Percentiles rank a stretch among this genome's conserved stretches.
Conservation (phyloP, 1,140 invertebrate genomes). For the Geopemphigus sp. region DNA sequence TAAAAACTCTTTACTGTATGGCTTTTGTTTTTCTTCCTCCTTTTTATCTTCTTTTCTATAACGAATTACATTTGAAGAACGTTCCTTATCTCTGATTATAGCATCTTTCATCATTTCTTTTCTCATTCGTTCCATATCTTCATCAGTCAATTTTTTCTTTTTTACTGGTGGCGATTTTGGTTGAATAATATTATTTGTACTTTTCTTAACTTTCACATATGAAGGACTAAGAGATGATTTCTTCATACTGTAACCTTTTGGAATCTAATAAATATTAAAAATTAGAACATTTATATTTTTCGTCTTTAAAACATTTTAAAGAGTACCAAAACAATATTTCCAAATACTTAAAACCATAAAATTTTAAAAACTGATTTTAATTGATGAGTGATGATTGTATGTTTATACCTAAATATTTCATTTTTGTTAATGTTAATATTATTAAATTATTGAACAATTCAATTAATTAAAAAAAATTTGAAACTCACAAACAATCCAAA, state of each 20-base stretch:
- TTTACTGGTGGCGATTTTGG: neutral
- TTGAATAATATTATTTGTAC: neutral
- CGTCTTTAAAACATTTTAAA: no score
- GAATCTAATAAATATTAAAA: conserved; percentile 15
- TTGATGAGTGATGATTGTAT: no score
- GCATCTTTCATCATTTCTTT: conserved; percentile 83
- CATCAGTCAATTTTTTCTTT: conserved; percentile 58
- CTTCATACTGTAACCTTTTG: neutral
- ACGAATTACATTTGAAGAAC: conserved; percentile 64
- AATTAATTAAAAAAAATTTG: neutral
- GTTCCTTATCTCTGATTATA: conserved; percentile 67
- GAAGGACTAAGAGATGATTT: neutral
- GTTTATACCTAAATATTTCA: no score
- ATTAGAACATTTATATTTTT: no score
- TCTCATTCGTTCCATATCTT: conserved; percentile 69
- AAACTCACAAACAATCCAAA: conserved; percentile 27
- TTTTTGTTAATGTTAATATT: neutral
- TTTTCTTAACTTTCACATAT: neutral
- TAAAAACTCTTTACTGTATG: conserved; percentile 54
- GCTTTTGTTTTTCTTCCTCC: conserved; percentile 60
- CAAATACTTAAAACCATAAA: no score
- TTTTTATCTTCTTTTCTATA: conserved; percentile 65
- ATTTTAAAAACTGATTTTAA: no score
- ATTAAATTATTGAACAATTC: neutral
- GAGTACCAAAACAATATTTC: no score